These are phyloP conservation scores for Panthera uncia DNA, from an alignment of 2,113 vertebrate species.

Conservation along the genomic window DNA sequence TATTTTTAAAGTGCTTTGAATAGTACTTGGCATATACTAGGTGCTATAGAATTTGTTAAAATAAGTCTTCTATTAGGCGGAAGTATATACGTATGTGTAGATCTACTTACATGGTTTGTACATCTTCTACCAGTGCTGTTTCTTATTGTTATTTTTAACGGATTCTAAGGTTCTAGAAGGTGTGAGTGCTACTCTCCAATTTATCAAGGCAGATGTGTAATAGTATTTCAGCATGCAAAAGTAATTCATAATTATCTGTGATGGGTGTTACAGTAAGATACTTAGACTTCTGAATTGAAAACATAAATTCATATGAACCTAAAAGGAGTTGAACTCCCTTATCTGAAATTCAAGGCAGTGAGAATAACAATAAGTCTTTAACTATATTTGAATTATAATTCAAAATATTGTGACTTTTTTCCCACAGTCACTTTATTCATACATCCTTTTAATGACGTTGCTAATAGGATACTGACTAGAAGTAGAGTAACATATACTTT, in stretches of 20 bases:
- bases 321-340: neutral
- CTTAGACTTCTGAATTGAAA: neutral
- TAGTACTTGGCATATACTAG: neutral
- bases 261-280: neutral
- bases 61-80: neutral
- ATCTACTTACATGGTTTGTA: neutral
- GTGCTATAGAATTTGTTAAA: neutral
- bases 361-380: neutral
- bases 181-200: neutral
- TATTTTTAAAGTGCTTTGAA: slow-evolving; percentile 3
- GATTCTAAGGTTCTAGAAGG: slow-evolving; percentile 5
- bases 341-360: neutral
- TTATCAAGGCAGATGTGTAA: neutral
- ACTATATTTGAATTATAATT: neutral
- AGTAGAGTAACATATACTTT: neutral
- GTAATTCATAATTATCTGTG: neutral
- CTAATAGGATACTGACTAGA: neutral
- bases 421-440: neutral
- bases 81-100: neutral
- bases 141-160: neutral
- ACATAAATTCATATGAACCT: neutral
- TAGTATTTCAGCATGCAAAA: slow-evolving; percentile 4
- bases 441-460: neutral
- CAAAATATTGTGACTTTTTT: neutral
- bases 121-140: neutral